phyloP scores from a whole-genome alignment of 2,888 invertebrate species.

The Chloroclysta siterata region DNA sequence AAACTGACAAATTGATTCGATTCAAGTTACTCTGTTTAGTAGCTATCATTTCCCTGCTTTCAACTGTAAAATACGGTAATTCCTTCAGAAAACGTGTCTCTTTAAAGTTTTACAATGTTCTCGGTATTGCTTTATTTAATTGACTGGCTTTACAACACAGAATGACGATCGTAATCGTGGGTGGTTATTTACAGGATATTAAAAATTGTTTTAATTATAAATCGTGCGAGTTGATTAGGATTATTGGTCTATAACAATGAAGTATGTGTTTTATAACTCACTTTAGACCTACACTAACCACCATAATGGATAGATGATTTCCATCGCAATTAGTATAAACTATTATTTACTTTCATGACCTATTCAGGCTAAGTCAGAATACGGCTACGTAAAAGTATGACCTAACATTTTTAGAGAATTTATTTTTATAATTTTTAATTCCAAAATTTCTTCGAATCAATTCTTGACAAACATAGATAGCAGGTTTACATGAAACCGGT shows the following conservation, averaged over 20 bases:
- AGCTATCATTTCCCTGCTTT: not conserved
- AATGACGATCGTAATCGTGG: slow-evolving; percentile 46
- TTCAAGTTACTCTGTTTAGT: slow-evolving; percentile 41
- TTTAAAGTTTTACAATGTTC: not conserved
- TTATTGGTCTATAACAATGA: slow-evolving; percentile 15
- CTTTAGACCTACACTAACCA: not conserved
- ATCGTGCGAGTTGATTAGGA: slow-evolving; percentile 37
- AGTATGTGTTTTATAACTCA: slow-evolving; percentile 1
- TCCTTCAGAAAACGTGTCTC: not conserved
- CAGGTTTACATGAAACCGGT: slow-evolving; percentile 3
- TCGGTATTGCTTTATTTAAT: slow-evolving; percentile 5
- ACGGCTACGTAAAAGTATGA: not conserved
- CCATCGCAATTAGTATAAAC: no score
- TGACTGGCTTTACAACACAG: slow-evolving; percentile 32
- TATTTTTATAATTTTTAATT: no score
- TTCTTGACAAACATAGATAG: not conserved
- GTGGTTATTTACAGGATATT: slow-evolving; percentile 50
- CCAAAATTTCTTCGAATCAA: not conserved
- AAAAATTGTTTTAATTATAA: slow-evolving; percentile 49
- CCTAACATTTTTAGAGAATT: not conserved
- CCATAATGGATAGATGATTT: not conserved
- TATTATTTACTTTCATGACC: no score
- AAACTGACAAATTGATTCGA: slow-evolving; percentile 71
- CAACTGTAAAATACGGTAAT: not conserved
- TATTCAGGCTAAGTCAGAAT: no score